Evolutionary conservation across 1,140 invertebrate species (phyloP), one percentile per base, ranked within the genome.

Genomic region (Rhynchophorus ferrugineus): DNA sequence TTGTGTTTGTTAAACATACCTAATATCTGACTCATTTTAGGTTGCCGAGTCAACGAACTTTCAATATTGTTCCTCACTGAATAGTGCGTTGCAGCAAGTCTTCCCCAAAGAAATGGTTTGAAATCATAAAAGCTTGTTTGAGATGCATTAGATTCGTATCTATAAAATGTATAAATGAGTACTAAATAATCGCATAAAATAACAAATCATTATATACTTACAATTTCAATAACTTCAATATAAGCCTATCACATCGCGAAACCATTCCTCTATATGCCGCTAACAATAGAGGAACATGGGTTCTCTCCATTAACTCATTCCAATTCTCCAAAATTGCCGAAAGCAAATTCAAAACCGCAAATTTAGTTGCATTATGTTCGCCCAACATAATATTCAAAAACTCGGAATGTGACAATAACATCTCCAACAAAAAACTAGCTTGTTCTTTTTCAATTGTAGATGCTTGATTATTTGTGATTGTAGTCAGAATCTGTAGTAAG

Each of bases 51-150:
- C 36, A 85, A 67, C 16, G 75, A 73, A 57, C 78, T 73, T 59
- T 81, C 74, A 49, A 78, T 62, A 44, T 77, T 72, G 3, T 70
- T 72, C 44, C 79, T 75, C 0, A 88, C 71, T 9, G 83, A 81
- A 59, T 89, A 89, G 67, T 87, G 80, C 22, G 77, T 79, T 8
- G 84, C 79, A 0, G 87, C 88, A 11, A 81, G 78, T 62, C 79
- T 78, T 3, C 89, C 87, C 81, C 84, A 91, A 0, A 91, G 70
- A 60, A 84, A 90, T 9, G 88, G 88, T 54, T 81, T 81, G 60
- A 79, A 89, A 69, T 82, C 73, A 37, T 76, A 72, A 9, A 87
- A 72, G 41, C 42, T 11, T 1, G 57, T 64, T 38, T 61, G 52
- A 0, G 57, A 47, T 8, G 60, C 19, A 8, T 47, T 47, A 0